Evolutionary conservation across 1,140 invertebrate species (phyloP).

Genomic region (Triops longicaudatus): DNA sequence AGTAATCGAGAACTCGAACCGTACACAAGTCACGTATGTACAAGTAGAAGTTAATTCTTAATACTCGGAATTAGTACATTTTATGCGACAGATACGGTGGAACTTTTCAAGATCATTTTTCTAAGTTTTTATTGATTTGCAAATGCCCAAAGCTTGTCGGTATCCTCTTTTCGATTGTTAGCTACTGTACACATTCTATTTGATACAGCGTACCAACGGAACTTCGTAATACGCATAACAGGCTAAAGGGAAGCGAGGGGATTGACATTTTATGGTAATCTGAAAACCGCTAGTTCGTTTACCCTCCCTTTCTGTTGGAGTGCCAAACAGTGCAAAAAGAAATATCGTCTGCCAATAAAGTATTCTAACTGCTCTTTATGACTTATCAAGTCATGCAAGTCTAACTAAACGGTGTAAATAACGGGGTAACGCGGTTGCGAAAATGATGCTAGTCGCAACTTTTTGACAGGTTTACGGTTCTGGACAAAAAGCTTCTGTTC

Average conservation of each 20-base stretch:
- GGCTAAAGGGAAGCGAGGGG: background rate
- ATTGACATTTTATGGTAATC: constrained; percentile 5
- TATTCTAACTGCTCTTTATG: background rate
- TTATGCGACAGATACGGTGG: no score
- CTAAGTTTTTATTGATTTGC: no score
- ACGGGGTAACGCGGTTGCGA: background rate
- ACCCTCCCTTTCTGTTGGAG: no score
- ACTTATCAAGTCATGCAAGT: background rate
- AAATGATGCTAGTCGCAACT: background rate
- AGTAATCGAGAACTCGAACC: no score
- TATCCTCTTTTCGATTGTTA: no score
- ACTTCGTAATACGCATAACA: background rate
- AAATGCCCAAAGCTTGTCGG: no score
- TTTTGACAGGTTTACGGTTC: background rate
- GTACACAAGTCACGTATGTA: no score
- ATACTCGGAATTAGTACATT: no score
- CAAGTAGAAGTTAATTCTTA: no score
- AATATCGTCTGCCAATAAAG: background rate
- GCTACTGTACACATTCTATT: no score
- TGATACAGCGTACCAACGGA: no score
- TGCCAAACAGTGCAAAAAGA: background rate
- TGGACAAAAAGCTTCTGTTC: background rate
- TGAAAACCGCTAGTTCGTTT: background rate
- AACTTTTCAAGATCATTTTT: no score
- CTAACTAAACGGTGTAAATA: background rate